Conservation (phyloP, 2,888 invertebrate species). For the Colostygia pectinataria region DNA sequence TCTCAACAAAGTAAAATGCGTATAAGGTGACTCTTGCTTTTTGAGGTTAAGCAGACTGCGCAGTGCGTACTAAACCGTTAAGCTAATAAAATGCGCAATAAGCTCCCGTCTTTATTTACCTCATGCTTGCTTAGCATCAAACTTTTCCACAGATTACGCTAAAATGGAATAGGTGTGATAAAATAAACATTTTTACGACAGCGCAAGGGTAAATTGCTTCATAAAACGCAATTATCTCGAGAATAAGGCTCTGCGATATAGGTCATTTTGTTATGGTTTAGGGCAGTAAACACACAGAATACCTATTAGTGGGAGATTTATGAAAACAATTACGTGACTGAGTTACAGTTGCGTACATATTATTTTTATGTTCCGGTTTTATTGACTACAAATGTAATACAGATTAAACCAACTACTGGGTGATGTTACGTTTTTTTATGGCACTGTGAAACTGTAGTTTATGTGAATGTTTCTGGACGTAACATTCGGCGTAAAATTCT, state of each 20-base stretch:
- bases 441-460: not conserved
- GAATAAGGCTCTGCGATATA: slow-evolving; percentile 53
- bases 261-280: slow-evolving; percentile 41
- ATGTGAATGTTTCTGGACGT: too few species aligned
- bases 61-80: too few species aligned
- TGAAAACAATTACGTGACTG: slow-evolving; percentile 36
- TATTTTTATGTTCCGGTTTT: slow-evolving; percentile 18
- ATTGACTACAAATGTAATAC: slow-evolving; percentile 16
- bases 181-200: slow-evolving; percentile 73
- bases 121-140: slow-evolving; percentile 43
- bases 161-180: slow-evolving; percentile 64
- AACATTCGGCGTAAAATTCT: too few species aligned
- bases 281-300: slow-evolving; percentile 34
- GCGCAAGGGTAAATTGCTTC: slow-evolving; percentile 67
- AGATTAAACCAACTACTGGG: slow-evolving; percentile 3
- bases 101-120: slow-evolving; percentile 34
- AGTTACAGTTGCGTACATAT: slow-evolving; percentile 22
- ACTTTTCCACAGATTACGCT: slow-evolving; percentile 59
- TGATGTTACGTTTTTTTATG: not conserved
- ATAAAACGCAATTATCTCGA: slow-evolving; percentile 73
- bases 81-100: too few species aligned
- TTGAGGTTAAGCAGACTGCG: too few species aligned
- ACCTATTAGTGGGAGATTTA: slow-evolving; percentile 27
- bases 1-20: too few species aligned
- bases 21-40: too few species aligned